Conservation (phyloP, 2,888 invertebrate genomes). For the Ornithoptera alexandrae region DNA sequence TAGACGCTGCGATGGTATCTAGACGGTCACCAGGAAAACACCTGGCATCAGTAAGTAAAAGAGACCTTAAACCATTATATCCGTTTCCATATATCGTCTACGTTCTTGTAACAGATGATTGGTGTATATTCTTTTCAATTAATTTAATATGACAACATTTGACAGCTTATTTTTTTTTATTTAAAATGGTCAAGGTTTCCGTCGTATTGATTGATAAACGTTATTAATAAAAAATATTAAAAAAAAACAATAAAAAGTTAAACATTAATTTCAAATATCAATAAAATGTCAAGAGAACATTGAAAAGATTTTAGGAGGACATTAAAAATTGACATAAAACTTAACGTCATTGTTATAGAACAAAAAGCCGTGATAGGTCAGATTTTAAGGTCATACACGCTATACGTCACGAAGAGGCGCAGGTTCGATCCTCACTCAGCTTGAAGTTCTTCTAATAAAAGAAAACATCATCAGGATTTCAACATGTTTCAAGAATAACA, state of each 20-base stretch:
- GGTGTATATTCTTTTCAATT: not conserved
- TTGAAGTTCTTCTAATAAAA: no score
- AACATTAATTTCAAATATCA: not conserved
- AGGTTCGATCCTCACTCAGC: no score
- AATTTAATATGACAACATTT: not conserved
- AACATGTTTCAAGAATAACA: no score
- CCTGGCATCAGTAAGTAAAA: not conserved
- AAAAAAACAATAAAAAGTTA: not conserved
- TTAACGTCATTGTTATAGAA: no score
- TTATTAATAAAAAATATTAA: not conserved
- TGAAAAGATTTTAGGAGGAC: slow-evolving; percentile 1
- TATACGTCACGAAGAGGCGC: no score
- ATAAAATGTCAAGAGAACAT: not conserved
- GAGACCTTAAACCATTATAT: not conserved
- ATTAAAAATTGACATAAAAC: not conserved
- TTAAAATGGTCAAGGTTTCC: not conserved
- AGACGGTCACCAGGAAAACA: not conserved
- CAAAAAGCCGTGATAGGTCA: no score
- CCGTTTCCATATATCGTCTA: not conserved
- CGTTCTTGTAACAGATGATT: not conserved
- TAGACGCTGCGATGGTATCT: no score
- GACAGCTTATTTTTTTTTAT: not conserved
- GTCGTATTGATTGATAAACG: not conserved
- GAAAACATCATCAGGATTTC: no score
- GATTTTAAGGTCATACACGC: no score